Evolutionary conservation across 2,113 vertebrate species (phyloP), one percentile per base, ranked within the genome.

Genomic region (Aldabrachelys gigantea): DNA sequence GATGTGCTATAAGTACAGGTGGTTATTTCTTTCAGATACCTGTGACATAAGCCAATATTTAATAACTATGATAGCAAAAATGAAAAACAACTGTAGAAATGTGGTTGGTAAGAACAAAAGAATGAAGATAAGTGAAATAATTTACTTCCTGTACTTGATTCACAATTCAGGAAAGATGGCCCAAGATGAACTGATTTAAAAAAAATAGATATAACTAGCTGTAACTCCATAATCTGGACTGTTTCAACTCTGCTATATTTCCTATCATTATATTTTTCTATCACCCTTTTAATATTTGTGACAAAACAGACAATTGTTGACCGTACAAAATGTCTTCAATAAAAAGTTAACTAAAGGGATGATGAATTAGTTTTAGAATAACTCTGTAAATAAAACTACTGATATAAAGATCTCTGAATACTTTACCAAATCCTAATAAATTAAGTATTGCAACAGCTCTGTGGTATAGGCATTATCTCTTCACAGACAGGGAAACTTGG

Each of bases 371-470:
- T 72, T 94, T 41, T 65, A 94, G 87, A 91, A 91, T 72, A 81
- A 56, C 53, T 93, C 44, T 79, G 88, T 0, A 1, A 89, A 81
- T 21, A 41, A 79, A 89, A 49, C 50, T 92, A 81, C 53, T 41
- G 83, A 88, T 92, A 47, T 86, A 54, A 78, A 90, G 93, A 31
- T 89, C 93, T 65, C 90, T 88, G 87, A 90, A 87, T 93, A 84
- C 87, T 93, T 93, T 89, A 72, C 90, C 87, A 80, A 56, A 57
- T 62, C 85, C 76, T 93, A 94, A 94, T 94, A 94, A 97, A 92
- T 49, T 87, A 29, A 92, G 19, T 97, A 91, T 96, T 80, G 0
- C 79, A 72, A 59, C 93, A 95, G 95, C 96, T 96, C 21, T 0
- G 94, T 0, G 8, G 87, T 52, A 85, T 47, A 86, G 90, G 82